These are phyloP conservation scores for Lagria hirta DNA, from an alignment of 2,888 invertebrate genomes.

Conservation along the genomic window DNA sequence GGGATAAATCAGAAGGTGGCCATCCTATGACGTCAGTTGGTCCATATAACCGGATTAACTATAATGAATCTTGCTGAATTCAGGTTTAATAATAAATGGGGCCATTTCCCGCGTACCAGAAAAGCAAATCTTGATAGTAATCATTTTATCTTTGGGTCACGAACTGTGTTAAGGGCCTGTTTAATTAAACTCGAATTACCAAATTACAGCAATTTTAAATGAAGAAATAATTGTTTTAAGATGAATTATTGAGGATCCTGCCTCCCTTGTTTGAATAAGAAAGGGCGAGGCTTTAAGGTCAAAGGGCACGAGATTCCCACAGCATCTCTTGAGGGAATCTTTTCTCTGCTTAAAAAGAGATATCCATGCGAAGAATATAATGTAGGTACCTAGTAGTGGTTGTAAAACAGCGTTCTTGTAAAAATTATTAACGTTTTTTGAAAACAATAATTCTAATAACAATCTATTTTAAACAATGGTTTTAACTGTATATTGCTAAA, in stretches of 20 bases:
- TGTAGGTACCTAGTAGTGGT: no score
- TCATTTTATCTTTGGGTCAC: constrained; percentile 10
- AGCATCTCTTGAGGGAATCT: constrained; percentile 29
- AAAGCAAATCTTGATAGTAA: constrained; percentile 14
- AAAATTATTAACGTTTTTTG: no score
- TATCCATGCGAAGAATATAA: no score
- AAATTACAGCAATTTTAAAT: no score
- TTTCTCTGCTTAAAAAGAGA: no score
- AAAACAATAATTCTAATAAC: no score
- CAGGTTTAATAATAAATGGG: constrained; percentile 18
- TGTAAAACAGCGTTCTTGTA: no score
- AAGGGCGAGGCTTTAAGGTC: constrained; percentile 27
- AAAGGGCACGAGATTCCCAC: constrained; percentile 40
- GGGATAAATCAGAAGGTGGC: constrained; percentile 38
- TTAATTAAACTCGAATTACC: constrained; percentile 9
- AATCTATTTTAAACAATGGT: no score
- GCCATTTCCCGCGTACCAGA: constrained; percentile 9
- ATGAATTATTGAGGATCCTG: no score
- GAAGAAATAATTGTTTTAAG: no score
- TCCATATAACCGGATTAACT: constrained; percentile 43
- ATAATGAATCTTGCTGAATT: constrained; percentile 19
- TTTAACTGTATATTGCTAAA: no score
- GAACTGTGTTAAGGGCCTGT: constrained; percentile 7
- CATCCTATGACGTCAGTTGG: constrained; percentile 37
- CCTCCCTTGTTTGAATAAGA: no score